These are phyloP conservation scores for Saguinus imperator DNA, from an alignment of 2,113 vertebrate species.

Conservation along the genomic window DNA sequence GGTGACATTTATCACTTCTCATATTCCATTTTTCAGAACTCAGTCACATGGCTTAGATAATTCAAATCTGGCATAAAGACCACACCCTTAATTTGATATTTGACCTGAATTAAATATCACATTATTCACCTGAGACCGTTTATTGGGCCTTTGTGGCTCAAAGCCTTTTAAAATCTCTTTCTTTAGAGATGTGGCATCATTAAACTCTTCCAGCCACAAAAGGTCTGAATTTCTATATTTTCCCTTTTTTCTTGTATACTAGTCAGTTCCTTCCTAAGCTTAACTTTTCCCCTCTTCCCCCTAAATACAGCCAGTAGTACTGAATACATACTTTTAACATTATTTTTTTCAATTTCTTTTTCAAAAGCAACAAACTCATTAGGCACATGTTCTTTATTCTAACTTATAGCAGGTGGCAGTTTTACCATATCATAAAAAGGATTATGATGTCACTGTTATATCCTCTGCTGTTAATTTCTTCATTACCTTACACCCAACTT, in stretches of 20 bases:
- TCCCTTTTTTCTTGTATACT: neutral
- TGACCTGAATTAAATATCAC: neutral
- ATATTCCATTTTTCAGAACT: neutral
- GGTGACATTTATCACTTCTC: neutral
- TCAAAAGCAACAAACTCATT: neutral
- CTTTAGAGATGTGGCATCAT: conserved; percentile 31
- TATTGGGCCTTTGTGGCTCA: neutral
- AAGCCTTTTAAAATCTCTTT: neutral
- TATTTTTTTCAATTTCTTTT: neutral
- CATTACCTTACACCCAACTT: neutral
- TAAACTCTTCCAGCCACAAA: neutral
- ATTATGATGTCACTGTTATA: neutral
- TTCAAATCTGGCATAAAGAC: neutral
- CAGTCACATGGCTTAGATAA: neutral
- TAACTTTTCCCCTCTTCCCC: neutral
- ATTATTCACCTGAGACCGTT: neutral
- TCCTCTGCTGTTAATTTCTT: neutral
- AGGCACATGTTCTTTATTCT: conserved; percentile 4
- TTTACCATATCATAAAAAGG: neutral
- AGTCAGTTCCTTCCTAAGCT: neutral
- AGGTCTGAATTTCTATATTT: neutral
- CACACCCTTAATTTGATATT: neutral
- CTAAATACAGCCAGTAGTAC: neutral
- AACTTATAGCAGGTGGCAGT: neutral
- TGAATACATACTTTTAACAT: neutral